Conservation (phyloP, 2,888 invertebrate species). For the Amiota communis region DNA sequence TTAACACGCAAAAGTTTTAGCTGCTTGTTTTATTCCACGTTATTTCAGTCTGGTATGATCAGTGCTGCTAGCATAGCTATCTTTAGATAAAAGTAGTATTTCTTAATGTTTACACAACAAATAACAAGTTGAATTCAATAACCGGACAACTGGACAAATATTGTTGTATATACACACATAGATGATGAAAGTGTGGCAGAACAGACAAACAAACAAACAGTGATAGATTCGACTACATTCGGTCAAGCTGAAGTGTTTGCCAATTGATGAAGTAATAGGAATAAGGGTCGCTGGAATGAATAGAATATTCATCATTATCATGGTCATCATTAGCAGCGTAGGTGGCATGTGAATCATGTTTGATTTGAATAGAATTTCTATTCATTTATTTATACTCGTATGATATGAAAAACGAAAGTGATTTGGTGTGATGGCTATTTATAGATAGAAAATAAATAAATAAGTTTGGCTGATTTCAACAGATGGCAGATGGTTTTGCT, state of each 20-base stretch:
- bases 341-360: neutral
- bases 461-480: too few species aligned
- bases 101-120: slow-evolving; percentile 26
- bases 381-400: neutral
- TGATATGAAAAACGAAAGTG: too few species aligned
- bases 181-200: neutral
- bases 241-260: slow-evolving; percentile 7
- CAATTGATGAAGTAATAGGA: neutral
- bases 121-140: slow-evolving; percentile 60
- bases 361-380: slow-evolving; percentile 17
- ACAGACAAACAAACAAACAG: neutral
- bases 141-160: slow-evolving; percentile 48
- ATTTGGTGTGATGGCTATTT: too few species aligned
- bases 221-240: too few species aligned
- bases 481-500: too few species aligned
- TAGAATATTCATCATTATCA: too few species aligned
- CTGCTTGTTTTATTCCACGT: neutral
- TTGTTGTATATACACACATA: too few species aligned
- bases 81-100: neutral
- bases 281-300: too few species aligned
- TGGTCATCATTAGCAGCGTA: too few species aligned
- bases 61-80: too few species aligned
- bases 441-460: too few species aligned
- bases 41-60: neutral
- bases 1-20: slow-evolving; percentile 64